These are phyloP conservation scores for Willisornis vidua DNA, from an alignment of 2,113 vertebrate species.

Conservation along the genomic window DNA sequence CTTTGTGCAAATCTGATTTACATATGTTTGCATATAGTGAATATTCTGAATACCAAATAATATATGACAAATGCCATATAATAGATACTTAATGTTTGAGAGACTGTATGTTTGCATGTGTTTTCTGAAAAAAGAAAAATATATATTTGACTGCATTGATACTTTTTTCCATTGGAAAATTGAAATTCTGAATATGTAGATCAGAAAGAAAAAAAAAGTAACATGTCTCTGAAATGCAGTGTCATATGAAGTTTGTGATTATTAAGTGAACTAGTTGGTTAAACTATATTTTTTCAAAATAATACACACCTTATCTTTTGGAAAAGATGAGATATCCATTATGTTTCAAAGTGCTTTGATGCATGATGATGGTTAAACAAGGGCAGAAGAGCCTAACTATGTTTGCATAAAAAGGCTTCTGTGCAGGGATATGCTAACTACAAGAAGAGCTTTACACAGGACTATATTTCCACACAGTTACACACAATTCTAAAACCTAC, in stretches of 20 bases:
- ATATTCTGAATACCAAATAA: neutral
- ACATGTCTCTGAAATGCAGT: neutral
- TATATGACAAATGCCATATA: neutral
- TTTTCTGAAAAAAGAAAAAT: neutral
- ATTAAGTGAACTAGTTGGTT: neutral
- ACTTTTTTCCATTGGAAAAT: neutral
- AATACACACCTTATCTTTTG: neutral
- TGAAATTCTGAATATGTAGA: neutral
- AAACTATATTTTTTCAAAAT: neutral
- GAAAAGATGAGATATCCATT: neutral
- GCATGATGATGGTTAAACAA: neutral
- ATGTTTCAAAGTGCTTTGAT: neutral
- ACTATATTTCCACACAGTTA: too few relatives aligned
- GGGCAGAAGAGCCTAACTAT: too few relatives aligned
- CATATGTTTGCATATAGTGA: neutral
- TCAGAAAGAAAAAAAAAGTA: neutral
- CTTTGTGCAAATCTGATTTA: neutral
- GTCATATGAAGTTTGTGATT: neutral
- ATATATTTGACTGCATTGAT: too few relatives aligned
- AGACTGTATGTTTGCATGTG: neutral
- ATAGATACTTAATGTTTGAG: neutral
- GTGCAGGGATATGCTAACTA: too few relatives aligned
- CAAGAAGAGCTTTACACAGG: too few relatives aligned
- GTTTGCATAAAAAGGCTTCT: too few relatives aligned
- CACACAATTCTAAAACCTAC: too few relatives aligned